phyloP scores from a whole-genome alignment of 2,888 invertebrate genomes.

The Acanthosepion pharaonis region DNA sequence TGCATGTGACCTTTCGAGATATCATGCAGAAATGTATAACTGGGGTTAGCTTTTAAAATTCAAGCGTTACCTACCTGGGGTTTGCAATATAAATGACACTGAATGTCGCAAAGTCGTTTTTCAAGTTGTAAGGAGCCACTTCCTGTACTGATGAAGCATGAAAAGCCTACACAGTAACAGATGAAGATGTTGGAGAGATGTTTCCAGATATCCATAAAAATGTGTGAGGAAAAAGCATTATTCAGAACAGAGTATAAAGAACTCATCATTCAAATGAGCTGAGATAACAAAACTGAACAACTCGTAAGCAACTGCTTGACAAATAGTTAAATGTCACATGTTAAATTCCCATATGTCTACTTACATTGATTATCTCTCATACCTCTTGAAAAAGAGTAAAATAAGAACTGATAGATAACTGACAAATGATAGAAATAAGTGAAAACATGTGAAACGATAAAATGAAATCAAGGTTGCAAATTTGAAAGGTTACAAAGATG shows the following conservation, averaged over 20 bases:
- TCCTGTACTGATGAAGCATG: background rate
- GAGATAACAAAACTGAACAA: background rate
- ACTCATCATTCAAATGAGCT: background rate
- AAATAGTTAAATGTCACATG: background rate
- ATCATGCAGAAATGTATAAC: too few relatives aligned
- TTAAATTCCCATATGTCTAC: background rate
- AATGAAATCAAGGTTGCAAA: too few relatives aligned
- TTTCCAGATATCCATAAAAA: background rate
- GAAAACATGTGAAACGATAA: too few relatives aligned
- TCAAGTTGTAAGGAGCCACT: background rate
- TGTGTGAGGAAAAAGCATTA: background rate
- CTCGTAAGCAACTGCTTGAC: background rate
- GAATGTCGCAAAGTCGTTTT: background rate
- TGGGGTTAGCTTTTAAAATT: too few relatives aligned
- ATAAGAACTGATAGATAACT: too few relatives aligned
- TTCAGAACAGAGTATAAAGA: background rate
- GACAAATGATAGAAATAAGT: too few relatives aligned
- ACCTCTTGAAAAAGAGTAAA: too few relatives aligned
- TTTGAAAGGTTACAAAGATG: too few relatives aligned
- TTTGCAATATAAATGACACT: background rate
- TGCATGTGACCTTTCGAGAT: too few relatives aligned
- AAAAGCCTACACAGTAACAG: background rate
- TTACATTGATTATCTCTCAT: too few relatives aligned
- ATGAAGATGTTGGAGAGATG: background rate
- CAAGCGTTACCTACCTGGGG: background rate